Evolutionary conservation across 1,140 invertebrate genomes (phyloP).

Genomic region (Drosophila erecta): DNA sequence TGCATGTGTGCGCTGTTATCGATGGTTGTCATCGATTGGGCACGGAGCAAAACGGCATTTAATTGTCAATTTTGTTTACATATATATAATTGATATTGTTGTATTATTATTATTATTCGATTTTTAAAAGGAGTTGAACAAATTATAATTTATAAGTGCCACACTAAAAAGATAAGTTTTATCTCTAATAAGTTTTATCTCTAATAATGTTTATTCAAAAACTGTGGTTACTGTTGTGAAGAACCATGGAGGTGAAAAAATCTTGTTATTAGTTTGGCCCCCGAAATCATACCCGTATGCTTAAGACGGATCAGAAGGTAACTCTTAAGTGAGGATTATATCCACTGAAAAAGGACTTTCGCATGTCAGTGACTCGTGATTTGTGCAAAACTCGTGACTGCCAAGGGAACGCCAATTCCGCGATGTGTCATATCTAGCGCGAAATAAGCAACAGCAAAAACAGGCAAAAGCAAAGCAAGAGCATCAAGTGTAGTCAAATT

Average conservation of each 20-base stretch:
- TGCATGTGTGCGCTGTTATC: neutral
- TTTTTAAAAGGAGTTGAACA: too few species aligned
- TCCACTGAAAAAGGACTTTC: too few species aligned
- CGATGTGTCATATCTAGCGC: constrained; percentile 14
- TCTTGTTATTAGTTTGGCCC: too few species aligned
- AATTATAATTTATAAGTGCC: too few species aligned
- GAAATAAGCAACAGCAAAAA: constrained; percentile 24
- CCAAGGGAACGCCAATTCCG: constrained; percentile 1
- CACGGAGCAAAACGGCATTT: neutral
- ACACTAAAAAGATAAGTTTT: neutral
- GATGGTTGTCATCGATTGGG: neutral
- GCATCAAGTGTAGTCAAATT: constrained; percentile 1
- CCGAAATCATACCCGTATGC: too few species aligned
- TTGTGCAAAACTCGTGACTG: neutral
- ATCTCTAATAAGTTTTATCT: too few species aligned
- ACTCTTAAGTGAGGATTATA: neutral
- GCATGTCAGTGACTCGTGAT: neutral
- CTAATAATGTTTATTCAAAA: too few species aligned
- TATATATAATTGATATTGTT: too few species aligned
- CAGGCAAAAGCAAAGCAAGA: constrained; percentile 11
- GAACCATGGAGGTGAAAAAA: too few species aligned
- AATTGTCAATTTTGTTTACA: neutral
- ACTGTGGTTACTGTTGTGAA: too few species aligned
- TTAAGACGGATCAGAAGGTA: too few species aligned
- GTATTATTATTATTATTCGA: too few species aligned